Conservation (phyloP, 2,113 vertebrate genomes). For the Phaetusa simplex region DNA sequence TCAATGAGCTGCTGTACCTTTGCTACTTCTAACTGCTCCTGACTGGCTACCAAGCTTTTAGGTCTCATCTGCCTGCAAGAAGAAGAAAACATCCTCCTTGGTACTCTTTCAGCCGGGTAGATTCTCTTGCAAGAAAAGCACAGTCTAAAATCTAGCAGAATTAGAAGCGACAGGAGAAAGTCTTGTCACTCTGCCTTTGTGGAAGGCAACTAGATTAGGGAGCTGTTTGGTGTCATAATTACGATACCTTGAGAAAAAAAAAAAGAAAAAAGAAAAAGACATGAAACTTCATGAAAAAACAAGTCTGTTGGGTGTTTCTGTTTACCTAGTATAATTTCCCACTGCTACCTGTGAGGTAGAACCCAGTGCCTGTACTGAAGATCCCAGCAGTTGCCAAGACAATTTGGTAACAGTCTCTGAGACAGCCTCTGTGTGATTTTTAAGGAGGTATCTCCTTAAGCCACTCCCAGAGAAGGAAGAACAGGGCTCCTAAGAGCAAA, state of each 20-base stretch:
- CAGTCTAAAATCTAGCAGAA: background rate
- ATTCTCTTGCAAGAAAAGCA: background rate
- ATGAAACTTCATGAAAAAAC: background rate
- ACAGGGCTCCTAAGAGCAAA: background rate
- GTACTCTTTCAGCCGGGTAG: background rate
- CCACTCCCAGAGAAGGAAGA: background rate
- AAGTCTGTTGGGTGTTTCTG: background rate
- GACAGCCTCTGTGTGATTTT: background rate
- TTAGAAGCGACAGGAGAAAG: background rate
- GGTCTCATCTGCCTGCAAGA: background rate
- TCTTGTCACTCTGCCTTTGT: background rate
- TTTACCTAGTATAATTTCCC: background rate
- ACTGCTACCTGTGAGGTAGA: background rate
- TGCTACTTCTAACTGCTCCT: background rate
- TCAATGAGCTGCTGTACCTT: background rate
- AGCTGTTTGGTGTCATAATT: background rate
- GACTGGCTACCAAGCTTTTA: background rate
- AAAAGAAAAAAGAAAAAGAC: background rate
- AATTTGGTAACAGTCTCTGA: background rate
- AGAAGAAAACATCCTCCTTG: background rate
- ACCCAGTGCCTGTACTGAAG: background rate
- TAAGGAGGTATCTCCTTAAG: background rate
- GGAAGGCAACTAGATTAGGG: background rate
- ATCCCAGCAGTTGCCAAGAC: background rate
- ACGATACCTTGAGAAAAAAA: background rate